Base-by-base conservation (phyloP, 2,797 vertebrate species). In the Acropternis orthonyx region DNA sequence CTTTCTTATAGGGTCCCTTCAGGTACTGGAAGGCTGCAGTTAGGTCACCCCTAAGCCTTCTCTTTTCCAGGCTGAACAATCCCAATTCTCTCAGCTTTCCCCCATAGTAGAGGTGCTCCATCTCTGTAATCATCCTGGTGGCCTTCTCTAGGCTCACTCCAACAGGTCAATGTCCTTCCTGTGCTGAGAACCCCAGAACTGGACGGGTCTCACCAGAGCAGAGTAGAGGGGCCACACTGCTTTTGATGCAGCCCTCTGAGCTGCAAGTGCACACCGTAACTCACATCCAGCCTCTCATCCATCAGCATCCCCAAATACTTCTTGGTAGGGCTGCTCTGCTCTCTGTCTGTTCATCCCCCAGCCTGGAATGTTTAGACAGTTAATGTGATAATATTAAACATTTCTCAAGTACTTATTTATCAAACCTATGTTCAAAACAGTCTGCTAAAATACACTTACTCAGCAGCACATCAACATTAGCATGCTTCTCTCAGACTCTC, bases 81-180 rank as follows among this genome's bases (percentile, higher is more conserved):
- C 22, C 12, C 6, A 28, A 1, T 58, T 27, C 6, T 65, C 21
- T 41, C n/a, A 18, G 11, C 20, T 15, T 54, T 66, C 41, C 7
- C 11, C 32, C 15, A 6, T 8, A 63, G 17, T 24, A 34, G 5
- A 34, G 0, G 0, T 65, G 18, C 3, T 51, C 28, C 16, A 12
- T 23, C 21, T 18, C 10, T 78, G 30, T 59, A 23, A 46, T 36
- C 24, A 46, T 0, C 14, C 7, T 54, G 46, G 15, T 32, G 15
- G 10, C 21, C 3, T 59, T 7, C 30, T 59, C 44, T 27, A 30
- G 20, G 7, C 37, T 58, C 10, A 0, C 2, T 71, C 24, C 9
- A 11, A 12, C 8, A 52, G 15, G 0, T 36, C 0, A 0, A 1
- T 30, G 37, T 17, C 3, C 15, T 14, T 32, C 21, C 52, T 20